Conservation (phyloP, 2,888 invertebrate species). For the Hirtodrosophila alboralis region DNA sequence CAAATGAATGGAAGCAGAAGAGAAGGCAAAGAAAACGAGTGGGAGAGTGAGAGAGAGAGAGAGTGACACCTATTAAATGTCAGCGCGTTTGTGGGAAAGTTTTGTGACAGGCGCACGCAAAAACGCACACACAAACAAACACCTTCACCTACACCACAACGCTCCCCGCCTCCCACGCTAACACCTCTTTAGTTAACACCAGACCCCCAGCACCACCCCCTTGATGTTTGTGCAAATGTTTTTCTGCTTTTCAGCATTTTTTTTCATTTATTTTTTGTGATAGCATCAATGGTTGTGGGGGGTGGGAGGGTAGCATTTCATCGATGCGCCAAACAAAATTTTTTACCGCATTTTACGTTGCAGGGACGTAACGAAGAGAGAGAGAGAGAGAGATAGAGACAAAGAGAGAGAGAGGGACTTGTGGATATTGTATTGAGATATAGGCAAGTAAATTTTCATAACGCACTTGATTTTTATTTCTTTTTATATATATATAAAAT, state of each 20-base stretch:
- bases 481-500: too few relatives aligned
- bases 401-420: too few relatives aligned
- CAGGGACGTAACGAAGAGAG: not conserved
- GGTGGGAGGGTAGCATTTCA: slow-evolving; percentile 24
- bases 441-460: slow-evolving; percentile 38
- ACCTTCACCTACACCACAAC: too few relatives aligned
- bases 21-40: too few relatives aligned
- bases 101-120: slow-evolving; percentile 40
- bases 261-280: slow-evolving; percentile 5
- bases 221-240: slow-evolving; percentile 20
- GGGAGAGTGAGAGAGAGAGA: not conserved
- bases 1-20: too few relatives aligned
- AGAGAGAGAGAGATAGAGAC: not conserved
- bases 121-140: slow-evolving; percentile 6
- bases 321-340: slow-evolving; percentile 45
- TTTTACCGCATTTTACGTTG: slow-evolving; percentile 26
- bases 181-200: too few relatives aligned
- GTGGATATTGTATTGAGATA: not conserved
- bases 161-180: too few relatives aligned
- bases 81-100: slow-evolving; percentile 46
- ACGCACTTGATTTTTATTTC: slow-evolving; percentile 34
- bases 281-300: too few relatives aligned
- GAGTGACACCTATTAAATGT: slow-evolving; percentile 58
- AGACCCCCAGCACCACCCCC: not conserved
- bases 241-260: slow-evolving; percentile 40